Base-by-base conservation (phyloP, 2,888 invertebrate genomes). In the Urechis unicinctus region DNA sequence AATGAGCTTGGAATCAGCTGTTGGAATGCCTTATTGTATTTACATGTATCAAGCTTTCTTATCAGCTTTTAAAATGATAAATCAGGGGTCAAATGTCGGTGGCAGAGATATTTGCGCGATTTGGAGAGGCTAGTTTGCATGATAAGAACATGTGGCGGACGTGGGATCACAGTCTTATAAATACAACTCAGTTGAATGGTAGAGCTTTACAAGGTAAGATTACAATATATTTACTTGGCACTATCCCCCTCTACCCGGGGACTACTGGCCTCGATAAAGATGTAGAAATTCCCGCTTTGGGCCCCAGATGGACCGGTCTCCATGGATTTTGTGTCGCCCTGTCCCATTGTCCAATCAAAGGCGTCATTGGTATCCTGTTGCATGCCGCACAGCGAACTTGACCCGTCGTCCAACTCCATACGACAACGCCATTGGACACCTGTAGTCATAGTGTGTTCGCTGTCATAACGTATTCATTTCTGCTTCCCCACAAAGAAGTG, bases 211-310 rank as follows among this genome's bases (percentile, higher is more conserved):
- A n/a, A 6, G 21, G 9, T 25, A 6, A 24, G n/a, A 24, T 21
- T 28, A 28, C 5, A 3, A 17, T 28, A 36, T 45, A 21, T n/a
- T 36, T 41, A 57, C 57, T 29, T 49, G 31, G 58, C 55, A 31
- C 83, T 79, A 24, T 56, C 56, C n/a, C 55, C 55, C 6, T 3
- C 29, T 25, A 9, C 1, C 21, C 56, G 24, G 0, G 80, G 79
- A 0, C 83, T 81, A 0, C 88, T 84, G 21, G 88, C 85, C 70
- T 92, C 91, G 60, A 91, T 85, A 66, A 88, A 88, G 84, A 93
- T 85, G 74, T 89, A 93, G 68, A 54, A 61, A 17, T 49, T 9
- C 13, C 62, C 62, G 22, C 50, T 56, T 43, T 52, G 54, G 2
- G 64, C 62, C n/a, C 24, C 1, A 21, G 43, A 45, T 2, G 64